phyloP scores from a whole-genome alignment of 2,797 vertebrate genomes.

The Gallirallus australis region DNA sequence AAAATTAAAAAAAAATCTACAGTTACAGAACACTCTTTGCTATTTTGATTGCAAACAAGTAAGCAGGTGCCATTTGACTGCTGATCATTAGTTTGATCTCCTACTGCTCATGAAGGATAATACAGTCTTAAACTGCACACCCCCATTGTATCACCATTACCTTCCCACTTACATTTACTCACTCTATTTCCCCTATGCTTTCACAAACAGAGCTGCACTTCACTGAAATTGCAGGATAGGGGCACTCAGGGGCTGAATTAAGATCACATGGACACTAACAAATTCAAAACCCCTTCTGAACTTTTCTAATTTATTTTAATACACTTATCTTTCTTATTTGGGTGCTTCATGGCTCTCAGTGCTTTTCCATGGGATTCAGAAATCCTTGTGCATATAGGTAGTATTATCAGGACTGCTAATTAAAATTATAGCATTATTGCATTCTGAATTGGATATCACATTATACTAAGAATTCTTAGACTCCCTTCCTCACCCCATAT shows the following conservation, averaged over 20 bases:
- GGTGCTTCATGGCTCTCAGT: not conserved
- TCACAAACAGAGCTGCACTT: not conserved
- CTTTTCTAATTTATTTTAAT: not conserved
- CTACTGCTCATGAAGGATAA: not conserved
- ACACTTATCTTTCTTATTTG: not conserved
- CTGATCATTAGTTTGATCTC: not conserved
- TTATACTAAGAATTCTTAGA: not conserved
- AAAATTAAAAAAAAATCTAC: not conserved
- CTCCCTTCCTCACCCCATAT: not conserved
- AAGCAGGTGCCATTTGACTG: not conserved
- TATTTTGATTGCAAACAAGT: not conserved
- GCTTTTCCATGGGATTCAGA: not conserved
- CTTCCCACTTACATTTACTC: not conserved
- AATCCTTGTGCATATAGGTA: not conserved
- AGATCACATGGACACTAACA: not conserved
- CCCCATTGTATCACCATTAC: not conserved
- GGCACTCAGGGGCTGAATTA: not conserved
- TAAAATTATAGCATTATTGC: not conserved
- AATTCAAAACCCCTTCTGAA: not conserved
- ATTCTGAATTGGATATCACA: not conserved
- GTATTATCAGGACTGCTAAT: not conserved
- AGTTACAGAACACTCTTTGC: not conserved
- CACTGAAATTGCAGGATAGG: not conserved
- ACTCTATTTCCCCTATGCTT: not conserved
- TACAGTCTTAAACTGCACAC: not conserved